phyloP scores from a whole-genome alignment of 2,888 invertebrate genomes.

The Spisula solida region DNA sequence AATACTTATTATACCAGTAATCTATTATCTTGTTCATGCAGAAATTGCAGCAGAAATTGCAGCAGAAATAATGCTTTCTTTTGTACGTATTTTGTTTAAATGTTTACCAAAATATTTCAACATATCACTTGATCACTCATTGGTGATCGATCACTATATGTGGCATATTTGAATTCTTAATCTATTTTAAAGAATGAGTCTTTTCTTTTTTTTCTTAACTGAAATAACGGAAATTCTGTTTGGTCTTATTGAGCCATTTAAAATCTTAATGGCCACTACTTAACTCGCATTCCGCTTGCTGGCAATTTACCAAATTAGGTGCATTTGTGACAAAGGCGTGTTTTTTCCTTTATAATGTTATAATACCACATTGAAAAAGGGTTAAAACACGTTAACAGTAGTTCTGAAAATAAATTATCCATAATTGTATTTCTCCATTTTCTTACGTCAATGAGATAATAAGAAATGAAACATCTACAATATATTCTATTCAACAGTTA shows the following conservation, averaged over 20 bases:
- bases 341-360: conserved; percentile 32
- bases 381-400: conserved; percentile 42
- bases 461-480: conserved; percentile 12
- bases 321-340: conserved; percentile 45
- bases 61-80: background rate
- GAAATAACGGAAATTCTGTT: background rate
- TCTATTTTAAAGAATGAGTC: background rate
- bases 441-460: conserved; percentile 19
- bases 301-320: conserved; percentile 45
- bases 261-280: conserved; percentile 18
- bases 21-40: too few relatives aligned
- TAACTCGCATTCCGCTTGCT: conserved; percentile 17
- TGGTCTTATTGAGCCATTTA: background rate
- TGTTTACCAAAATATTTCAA: background rate
- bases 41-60: too few relatives aligned
- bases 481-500: conserved; percentile 2
- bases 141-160: background rate
- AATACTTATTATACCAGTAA: too few relatives aligned
- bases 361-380: conserved; percentile 34
- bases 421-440: conserved; percentile 17
- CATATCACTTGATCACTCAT: too few relatives aligned
- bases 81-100: background rate
- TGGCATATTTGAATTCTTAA: background rate
- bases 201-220: background rate
- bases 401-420: conserved; percentile 43